These are phyloP conservation scores for Monoplex corrugatus DNA, from an alignment of 2,888 invertebrate species.

Conservation along the genomic window DNA sequence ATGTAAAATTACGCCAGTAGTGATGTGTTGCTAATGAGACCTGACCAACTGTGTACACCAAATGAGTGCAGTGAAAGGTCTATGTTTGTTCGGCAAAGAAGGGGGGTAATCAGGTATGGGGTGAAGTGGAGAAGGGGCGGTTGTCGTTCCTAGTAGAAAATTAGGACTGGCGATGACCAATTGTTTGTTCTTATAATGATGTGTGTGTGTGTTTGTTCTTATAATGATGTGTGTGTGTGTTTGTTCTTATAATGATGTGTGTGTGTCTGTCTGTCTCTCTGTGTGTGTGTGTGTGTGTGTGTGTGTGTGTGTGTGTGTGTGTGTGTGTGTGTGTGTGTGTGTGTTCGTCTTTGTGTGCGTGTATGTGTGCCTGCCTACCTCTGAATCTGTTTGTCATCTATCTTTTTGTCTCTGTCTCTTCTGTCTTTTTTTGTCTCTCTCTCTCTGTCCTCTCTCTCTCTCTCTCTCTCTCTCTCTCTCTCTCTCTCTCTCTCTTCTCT, in stretches of 20 bases:
- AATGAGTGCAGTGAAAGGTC: too few species aligned
- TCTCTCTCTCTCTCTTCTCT: background rate
- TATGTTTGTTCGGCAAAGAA: too few species aligned
- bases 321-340: background rate
- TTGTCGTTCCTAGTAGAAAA: too few species aligned
- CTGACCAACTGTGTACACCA: too few species aligned
- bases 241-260: background rate
- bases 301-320: background rate
- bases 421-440: too few species aligned
- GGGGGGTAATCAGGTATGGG: too few species aligned
- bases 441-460: background rate
- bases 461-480: background rate
- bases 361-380: background rate
- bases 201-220: background rate
- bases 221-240: background rate
- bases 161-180: too few species aligned
- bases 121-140: too few species aligned
- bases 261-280: too few species aligned
- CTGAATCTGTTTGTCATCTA: background rate
- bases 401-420: background rate
- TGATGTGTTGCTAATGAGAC: too few species aligned
- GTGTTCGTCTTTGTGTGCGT: background rate
- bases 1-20: too few species aligned
- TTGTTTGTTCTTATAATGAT: too few species aligned
- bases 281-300: background rate